phyloP scores from a whole-genome alignment of 2,113 vertebrate genomes.

The Sclerurus mexicanus region DNA sequence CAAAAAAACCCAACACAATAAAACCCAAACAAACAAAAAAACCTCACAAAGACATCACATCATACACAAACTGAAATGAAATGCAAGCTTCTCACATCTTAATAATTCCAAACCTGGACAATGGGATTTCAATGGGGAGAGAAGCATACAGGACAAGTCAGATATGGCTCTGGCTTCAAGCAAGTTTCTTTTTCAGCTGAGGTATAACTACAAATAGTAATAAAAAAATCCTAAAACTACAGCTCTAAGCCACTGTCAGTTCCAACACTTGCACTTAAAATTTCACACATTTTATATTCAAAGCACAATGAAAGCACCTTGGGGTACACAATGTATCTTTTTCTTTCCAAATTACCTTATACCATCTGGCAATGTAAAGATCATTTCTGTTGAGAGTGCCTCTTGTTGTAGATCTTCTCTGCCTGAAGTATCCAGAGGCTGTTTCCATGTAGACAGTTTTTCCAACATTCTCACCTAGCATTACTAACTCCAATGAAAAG shows the following conservation, averaged over 20 bases:
- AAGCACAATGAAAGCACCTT: slow-evolving; percentile 4
- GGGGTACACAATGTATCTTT: background rate
- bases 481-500: background rate
- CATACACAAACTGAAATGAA: background rate
- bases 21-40: background rate
- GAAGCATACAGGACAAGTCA: background rate
- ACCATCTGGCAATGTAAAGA: background rate
- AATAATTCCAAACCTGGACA: background rate
- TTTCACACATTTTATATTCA: background rate
- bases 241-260: background rate
- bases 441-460: background rate
- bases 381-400: background rate
- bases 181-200: background rate
- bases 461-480: background rate
- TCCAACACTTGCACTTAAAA: background rate
- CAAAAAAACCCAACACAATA: background rate
- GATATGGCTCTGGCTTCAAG: background rate
- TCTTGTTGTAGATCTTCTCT: background rate
- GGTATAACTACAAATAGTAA: background rate
- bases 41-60: background rate
- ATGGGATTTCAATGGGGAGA: background rate
- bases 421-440: slow-evolving; percentile 24
- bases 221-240: background rate
- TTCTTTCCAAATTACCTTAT: slow-evolving; percentile 1
- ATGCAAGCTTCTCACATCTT: background rate